Evolutionary conservation across 2,113 vertebrate genomes (phyloP).

Genomic region (Piaya cayana): DNA sequence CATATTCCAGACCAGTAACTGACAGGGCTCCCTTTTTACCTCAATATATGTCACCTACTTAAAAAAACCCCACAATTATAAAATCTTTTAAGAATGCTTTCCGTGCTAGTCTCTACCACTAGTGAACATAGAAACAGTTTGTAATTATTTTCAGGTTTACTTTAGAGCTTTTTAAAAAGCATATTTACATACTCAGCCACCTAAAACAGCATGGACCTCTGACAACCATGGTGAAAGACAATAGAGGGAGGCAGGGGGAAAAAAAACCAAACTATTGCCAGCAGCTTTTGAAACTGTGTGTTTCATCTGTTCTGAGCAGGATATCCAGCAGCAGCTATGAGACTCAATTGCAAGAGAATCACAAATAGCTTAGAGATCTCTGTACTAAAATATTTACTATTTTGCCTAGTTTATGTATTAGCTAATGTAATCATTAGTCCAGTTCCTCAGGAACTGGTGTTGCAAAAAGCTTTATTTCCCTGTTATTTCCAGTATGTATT

Average conservation of each 20-base stretch:
- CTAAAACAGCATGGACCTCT: neutral
- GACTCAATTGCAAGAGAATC: neutral
- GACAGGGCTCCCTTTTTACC: neutral
- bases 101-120: neutral
- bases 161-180: neutral
- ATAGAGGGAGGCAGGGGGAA: neutral
- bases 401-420: neutral
- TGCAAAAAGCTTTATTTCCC: neutral
- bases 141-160: neutral
- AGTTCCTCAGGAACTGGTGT: neutral
- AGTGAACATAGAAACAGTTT: neutral
- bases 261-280: neutral
- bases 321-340: neutral
- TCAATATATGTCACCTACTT: neutral
- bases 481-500: neutral
- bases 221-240: neutral
- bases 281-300: neutral
- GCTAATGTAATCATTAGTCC: neutral
- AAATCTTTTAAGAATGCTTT: neutral
- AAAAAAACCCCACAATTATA: neutral
- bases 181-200: neutral
- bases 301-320: accelerated
- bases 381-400: neutral
- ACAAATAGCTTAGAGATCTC: neutral
- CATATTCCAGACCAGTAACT: neutral